phyloP scores from a whole-genome alignment of 2,797 vertebrate genomes.

The Lepus townsendii region DNA sequence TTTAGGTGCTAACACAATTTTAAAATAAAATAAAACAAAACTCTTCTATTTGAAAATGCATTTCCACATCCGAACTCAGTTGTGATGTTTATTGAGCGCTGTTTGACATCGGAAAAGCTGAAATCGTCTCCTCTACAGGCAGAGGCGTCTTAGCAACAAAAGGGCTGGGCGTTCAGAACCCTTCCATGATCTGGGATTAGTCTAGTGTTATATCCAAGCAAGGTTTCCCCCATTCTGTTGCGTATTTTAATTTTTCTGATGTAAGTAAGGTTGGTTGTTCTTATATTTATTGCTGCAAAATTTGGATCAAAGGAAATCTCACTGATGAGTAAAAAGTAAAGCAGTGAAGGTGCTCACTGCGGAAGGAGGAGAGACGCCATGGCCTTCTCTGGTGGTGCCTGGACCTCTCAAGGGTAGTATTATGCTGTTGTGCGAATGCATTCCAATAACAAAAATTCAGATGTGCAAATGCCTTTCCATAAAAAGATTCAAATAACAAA shows the following conservation, averaged over 20 bases:
- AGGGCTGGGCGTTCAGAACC: slow-evolving; percentile 32
- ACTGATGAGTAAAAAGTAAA: background rate
- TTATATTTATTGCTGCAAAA: slow-evolving; percentile 28
- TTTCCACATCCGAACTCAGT: slow-evolving; percentile 64
- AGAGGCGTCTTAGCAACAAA: slow-evolving; percentile 34
- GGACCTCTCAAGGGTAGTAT: background rate
- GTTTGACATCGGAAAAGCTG: slow-evolving; percentile 60
- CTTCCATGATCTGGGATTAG: slow-evolving; percentile 54
- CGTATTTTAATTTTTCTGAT: slow-evolving; percentile 71
- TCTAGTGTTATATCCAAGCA: background rate
- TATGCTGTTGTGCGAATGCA: background rate
- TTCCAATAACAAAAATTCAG: slow-evolving; percentile 4
- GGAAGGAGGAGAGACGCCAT: too few relatives aligned
- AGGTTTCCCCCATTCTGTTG: slow-evolving; percentile 49
- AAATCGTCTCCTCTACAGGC: slow-evolving; percentile 50
- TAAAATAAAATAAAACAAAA: slow-evolving; percentile 81
- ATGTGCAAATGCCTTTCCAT: background rate
- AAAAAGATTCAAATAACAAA: background rate
- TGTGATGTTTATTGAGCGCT: slow-evolving; percentile 60
- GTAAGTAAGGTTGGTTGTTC: background rate
- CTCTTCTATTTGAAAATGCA: slow-evolving; percentile 59
- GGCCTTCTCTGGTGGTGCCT: background rate
- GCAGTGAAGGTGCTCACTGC: background rate
- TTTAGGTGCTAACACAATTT: slow-evolving; percentile 74
- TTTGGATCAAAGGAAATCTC: slow-evolving; percentile 24